phyloP scores from a whole-genome alignment of 1,140 invertebrate genomes.

The Neuroterus valhalla region DNA sequence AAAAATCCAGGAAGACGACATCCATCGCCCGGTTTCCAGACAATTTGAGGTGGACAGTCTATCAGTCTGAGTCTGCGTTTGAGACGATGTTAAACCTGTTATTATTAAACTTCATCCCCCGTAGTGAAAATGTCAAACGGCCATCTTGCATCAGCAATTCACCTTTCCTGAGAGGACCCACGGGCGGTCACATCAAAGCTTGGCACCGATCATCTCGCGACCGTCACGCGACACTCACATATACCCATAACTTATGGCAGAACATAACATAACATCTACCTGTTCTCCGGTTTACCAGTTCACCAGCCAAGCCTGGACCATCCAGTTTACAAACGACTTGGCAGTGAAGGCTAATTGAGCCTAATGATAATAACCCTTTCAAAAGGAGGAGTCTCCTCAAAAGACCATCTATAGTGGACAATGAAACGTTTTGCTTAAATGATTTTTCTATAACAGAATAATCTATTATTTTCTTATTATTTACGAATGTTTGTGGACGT shows the following conservation, averaged over 20 bases:
- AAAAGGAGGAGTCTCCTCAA: not conserved
- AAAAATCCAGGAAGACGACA: conserved; percentile 11
- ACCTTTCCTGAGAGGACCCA: conserved; percentile 20
- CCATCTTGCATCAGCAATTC: conserved; percentile 18
- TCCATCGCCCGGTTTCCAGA: not conserved
- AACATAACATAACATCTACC: conserved; percentile 8
- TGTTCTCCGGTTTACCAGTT: conserved; percentile 6
- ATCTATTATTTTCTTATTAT: not conserved
- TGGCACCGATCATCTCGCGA: conserved; percentile 8
- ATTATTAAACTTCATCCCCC: conserved; percentile 13
- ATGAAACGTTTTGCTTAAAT: conserved; percentile 17
- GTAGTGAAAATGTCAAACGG: conserved; percentile 29
- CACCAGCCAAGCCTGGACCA: not conserved
- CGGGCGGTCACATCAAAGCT: conserved; percentile 14
- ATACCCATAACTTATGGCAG: not conserved
- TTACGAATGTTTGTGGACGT: not conserved
- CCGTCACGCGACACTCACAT: conserved; percentile 25
- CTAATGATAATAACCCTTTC: conserved; percentile 23
- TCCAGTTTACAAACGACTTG: conserved; percentile 6
- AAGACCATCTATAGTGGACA: conserved; percentile 1
- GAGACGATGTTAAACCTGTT: conserved; percentile 21
- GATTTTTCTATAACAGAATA: not conserved
- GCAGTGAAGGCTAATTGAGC: conserved; percentile 14
- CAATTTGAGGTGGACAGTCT: conserved; percentile 3
- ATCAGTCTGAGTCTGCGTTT: not conserved